Percentiles rank a stretch among this genome's conserved stretches.
Evolutionary conservation across 2,113 vertebrate species (phyloP).

Genomic region (Egretta garzetta): DNA sequence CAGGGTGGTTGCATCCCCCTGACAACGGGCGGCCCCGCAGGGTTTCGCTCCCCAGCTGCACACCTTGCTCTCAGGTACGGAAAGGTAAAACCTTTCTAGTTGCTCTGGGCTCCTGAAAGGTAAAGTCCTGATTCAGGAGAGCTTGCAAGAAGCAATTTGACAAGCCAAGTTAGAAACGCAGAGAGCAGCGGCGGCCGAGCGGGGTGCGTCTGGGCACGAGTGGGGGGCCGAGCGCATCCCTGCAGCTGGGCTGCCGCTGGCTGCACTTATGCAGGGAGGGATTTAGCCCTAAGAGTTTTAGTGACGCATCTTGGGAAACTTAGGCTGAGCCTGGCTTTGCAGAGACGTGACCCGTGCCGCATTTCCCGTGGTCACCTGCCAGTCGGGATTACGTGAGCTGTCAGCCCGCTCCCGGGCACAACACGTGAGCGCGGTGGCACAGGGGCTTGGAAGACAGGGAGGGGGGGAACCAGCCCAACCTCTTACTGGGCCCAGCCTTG

Average conservation of each 20-base stretch:
- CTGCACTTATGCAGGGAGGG: neutral
- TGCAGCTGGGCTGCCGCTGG: neutral
- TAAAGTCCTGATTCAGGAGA: neutral
- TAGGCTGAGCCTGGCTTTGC: slow-evolving; percentile 41
- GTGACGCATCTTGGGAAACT: slow-evolving; percentile 50
- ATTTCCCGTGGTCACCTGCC: slow-evolving; percentile 41
- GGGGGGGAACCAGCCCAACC: neutral
- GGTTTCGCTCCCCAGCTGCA: neutral
- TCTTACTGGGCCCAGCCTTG: neutral
- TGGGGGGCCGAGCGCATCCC: rapidly evolving
- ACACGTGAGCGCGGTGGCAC: neutral
- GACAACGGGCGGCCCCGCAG: rapidly evolving
- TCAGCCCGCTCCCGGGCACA: neutral
- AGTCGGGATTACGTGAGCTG: slow-evolving; percentile 13
- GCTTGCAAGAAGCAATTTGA: neutral
- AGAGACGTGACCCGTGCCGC: slow-evolving; percentile 4
- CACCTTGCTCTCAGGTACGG: neutral
- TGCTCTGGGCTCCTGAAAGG: neutral
- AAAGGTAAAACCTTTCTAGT: neutral
- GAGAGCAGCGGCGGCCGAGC: rapidly evolving
- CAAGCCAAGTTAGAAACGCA: neutral
- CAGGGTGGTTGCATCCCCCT: neutral
- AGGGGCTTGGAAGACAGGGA: neutral
- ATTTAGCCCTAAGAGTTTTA: slow-evolving; percentile 60
- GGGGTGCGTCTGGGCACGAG: neutral